phyloP scores from a whole-genome alignment of 2,888 invertebrate species.

The Eledone cirrhosa region DNA sequence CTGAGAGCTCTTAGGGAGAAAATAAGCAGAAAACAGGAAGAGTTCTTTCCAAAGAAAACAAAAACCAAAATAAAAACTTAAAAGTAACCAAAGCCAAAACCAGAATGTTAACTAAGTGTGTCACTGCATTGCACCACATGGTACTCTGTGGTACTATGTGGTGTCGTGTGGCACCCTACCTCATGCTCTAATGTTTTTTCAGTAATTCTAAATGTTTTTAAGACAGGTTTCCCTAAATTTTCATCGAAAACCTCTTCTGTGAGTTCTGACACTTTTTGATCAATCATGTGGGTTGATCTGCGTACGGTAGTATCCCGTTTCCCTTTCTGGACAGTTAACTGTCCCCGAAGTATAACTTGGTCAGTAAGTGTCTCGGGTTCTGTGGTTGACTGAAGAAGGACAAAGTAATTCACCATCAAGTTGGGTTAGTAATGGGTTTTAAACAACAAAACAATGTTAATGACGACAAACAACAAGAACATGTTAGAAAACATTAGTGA shows the following conservation, averaged over 20 bases:
- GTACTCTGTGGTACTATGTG: background rate
- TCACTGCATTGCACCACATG: background rate
- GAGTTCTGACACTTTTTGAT: conserved; percentile 48
- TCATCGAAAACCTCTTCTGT: conserved; percentile 53
- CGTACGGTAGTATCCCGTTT: conserved; percentile 44
- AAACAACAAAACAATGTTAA: too few relatives aligned
- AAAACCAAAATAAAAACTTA: background rate
- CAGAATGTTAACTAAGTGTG: background rate
- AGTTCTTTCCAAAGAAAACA: background rate
- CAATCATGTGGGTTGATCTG: conserved; percentile 48
- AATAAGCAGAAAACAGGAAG: background rate
- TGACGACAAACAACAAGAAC: too few relatives aligned
- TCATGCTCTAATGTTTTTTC: conserved; percentile 57
- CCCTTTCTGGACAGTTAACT: conserved; percentile 43
- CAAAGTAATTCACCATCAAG: background rate
- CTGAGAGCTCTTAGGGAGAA: background rate
- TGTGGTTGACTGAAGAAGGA: background rate
- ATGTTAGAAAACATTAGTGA: too few relatives aligned
- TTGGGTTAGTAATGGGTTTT: too few relatives aligned
- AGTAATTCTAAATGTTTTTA: conserved; percentile 50
- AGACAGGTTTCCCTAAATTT: conserved; percentile 49
- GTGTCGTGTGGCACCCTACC: conserved; percentile 40
- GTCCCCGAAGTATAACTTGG: background rate
- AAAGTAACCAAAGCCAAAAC: background rate
- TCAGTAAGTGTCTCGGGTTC: background rate